Evolutionary conservation across 2,888 invertebrate genomes (phyloP).

Genomic region (Petrophora chlorosata): DNA sequence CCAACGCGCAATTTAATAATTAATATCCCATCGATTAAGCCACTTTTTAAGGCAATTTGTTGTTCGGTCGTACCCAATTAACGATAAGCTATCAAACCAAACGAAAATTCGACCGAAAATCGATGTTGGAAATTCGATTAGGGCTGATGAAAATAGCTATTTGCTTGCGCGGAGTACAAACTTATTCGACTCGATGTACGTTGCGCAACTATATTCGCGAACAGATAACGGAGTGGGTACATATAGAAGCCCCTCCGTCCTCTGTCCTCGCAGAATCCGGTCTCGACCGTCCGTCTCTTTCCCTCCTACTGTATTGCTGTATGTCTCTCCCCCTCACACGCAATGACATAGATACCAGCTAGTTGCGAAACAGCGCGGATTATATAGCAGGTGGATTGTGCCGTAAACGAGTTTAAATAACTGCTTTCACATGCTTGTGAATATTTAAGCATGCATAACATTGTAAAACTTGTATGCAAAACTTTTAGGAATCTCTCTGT

Average conservation of each 20-base stretch:
- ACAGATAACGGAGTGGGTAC: conserved; percentile 70
- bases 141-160: conserved; percentile 36
- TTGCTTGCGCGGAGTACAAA: conserved; percentile 54
- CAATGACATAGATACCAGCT: conserved; percentile 79
- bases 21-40: conserved; percentile 57
- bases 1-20: conserved; percentile 63
- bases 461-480: conserved; percentile 31
- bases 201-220: conserved; percentile 82
- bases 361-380: conserved; percentile 83
- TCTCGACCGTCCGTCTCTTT: conserved; percentile 55
- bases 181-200: conserved; percentile 74
- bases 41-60: conserved; percentile 51
- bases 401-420: conserved; percentile 80
- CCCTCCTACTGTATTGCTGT: conserved; percentile 40
- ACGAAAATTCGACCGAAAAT: conserved; percentile 42
- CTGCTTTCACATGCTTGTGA: conserved; percentile 76
- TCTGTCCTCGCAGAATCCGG: conserved; percentile 75
- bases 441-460: conserved; percentile 56
- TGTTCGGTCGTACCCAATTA: conserved; percentile 40
- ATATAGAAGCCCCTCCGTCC: conserved; percentile 68
- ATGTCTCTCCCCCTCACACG: conserved; percentile 53
- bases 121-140: conserved; percentile 27
- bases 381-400: conserved; percentile 83
- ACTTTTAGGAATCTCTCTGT: conserved; percentile 21
- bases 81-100: conserved; percentile 37